Base-by-base conservation (phyloP, 1,140 invertebrate species). In the Lucilia cuprina region DNA sequence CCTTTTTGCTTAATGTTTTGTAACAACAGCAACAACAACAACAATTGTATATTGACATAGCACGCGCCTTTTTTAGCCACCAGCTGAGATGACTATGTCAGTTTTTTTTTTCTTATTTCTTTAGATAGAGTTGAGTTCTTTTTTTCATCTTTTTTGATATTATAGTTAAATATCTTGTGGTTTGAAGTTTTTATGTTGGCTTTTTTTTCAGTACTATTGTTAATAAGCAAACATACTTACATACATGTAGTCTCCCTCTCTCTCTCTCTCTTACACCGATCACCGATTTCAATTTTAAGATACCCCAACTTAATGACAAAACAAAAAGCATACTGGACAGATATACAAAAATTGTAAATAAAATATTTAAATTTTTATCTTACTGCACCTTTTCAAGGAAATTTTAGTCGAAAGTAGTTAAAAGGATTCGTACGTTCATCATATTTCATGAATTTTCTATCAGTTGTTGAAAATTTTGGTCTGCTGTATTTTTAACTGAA, bases 21-120 rank as follows among this genome's bases (percentile, higher is more conserved):
- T 21, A 70, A 70, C 19, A 70, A 9, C 14, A 60, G 10, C 19
- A 70, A 25, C 5, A 70, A 70, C 65, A 70, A 70, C 10, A 70
- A 60, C 55, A 49, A 17, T 12, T n/a, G n/a, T 30, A 60, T 19
- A 78, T 84, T 75, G 50, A 50, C 34, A 60, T 84, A 80, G 83
- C 83, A 84, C 83, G 83, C 83, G 83, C 83, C 75, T 84, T 84
- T 70, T 70, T 70, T 70, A 83, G 74, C 83, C 83, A 83, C 83
- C 83, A 74, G 83, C 83, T 74, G 83, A 83, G 83, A 84, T 84
- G 75, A 84, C 74, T 80, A 34, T 41, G 49, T 65, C 25, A 70
- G 17, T 47, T 25, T 47, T 78, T 35, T 49, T 77, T 47, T 49
- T 3, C 17, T 55, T 34, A 35, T 21, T 78, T 47, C 25, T 83